Evolutionary conservation across 1,140 invertebrate genomes (phyloP).

Genomic region (Lepidostoma basale): DNA sequence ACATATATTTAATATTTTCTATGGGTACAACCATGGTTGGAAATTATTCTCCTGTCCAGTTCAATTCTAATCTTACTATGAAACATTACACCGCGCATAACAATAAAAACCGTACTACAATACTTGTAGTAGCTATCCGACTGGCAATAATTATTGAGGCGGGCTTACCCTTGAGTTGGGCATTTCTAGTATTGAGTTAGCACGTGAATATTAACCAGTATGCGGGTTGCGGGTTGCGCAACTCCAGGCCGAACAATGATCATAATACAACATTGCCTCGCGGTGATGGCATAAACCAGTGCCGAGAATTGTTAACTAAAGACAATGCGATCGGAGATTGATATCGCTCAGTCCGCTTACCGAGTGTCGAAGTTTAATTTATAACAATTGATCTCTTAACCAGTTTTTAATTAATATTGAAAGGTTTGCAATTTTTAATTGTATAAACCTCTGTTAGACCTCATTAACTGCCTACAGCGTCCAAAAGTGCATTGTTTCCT

Average conservation of each 20-base stretch:
- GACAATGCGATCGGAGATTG: constrained; percentile 40
- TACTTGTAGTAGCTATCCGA: background rate
- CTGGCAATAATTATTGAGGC: constrained; percentile 20
- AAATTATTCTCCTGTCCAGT: no score
- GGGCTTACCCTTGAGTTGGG: constrained; percentile 33
- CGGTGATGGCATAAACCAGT: constrained; percentile 31
- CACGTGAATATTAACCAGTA: constrained; percentile 38
- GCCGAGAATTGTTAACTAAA: constrained; percentile 26
- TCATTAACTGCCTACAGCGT: constrained; percentile 17
- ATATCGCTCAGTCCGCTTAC: constrained; percentile 21
- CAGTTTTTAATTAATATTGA: constrained; percentile 42
- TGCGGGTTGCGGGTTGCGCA: constrained; percentile 42
- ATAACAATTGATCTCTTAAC: constrained; percentile 37
- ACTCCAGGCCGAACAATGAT: constrained; percentile 33
- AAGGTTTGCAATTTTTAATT: constrained; percentile 32
- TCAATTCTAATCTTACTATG: no score
- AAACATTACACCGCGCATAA: background rate
- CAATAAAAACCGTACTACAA: constrained; percentile 6
- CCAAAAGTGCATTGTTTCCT: background rate
- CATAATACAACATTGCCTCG: constrained; percentile 21
- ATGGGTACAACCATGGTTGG: no score
- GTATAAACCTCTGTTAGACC: constrained; percentile 4
- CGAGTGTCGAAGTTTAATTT: constrained; percentile 39
- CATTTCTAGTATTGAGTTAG: constrained; percentile 39
- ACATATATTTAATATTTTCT: no score